Conservation (phyloP, 2,888 invertebrate genomes). For the Euproctis similis region DNA sequence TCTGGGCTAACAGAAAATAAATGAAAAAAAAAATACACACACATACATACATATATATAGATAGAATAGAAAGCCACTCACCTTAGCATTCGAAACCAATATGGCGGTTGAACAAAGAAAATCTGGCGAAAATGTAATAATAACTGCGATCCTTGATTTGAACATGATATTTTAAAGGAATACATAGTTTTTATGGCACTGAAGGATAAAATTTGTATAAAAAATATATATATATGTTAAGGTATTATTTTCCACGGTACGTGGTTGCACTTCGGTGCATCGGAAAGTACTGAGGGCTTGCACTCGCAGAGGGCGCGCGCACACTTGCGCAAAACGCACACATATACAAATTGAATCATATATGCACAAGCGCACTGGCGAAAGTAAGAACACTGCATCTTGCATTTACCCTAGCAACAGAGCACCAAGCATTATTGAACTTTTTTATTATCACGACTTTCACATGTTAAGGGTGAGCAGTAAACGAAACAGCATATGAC, state of each 20-base stretch:
- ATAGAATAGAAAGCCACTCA: slow-evolving; percentile 43
- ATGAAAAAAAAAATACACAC: slow-evolving; percentile 4
- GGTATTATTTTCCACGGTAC: slow-evolving; percentile 8
- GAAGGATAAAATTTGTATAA: slow-evolving; percentile 4
- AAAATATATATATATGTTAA: slow-evolving; percentile 5
- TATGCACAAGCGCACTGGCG: slow-evolving; percentile 21
- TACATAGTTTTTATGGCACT: slow-evolving; percentile 7
- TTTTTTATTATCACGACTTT: slow-evolving; percentile 21
- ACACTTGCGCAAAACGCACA: slow-evolving; percentile 16
- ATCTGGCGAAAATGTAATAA: slow-evolving; percentile 7
- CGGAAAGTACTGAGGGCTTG: slow-evolving; percentile 21
- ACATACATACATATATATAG: slow-evolving; percentile 29
- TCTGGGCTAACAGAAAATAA: background rate
- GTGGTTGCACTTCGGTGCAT: slow-evolving; percentile 30
- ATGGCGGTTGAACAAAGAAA: slow-evolving; percentile 46
- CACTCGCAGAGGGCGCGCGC: slow-evolving; percentile 21
- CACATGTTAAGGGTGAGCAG: slow-evolving; percentile 4
- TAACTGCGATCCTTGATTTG: slow-evolving; percentile 24
- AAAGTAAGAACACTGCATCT: slow-evolving; percentile 27
- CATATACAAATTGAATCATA: slow-evolving; percentile 7
- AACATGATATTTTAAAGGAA: slow-evolving; percentile 2
- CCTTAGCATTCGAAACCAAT: slow-evolving; percentile 33
- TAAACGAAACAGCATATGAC: no score
- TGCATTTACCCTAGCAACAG: slow-evolving; percentile 34
- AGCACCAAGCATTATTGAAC: slow-evolving; percentile 16